Conservation (phyloP, 2,888 invertebrate species). For the Dusona sp. region DNA sequence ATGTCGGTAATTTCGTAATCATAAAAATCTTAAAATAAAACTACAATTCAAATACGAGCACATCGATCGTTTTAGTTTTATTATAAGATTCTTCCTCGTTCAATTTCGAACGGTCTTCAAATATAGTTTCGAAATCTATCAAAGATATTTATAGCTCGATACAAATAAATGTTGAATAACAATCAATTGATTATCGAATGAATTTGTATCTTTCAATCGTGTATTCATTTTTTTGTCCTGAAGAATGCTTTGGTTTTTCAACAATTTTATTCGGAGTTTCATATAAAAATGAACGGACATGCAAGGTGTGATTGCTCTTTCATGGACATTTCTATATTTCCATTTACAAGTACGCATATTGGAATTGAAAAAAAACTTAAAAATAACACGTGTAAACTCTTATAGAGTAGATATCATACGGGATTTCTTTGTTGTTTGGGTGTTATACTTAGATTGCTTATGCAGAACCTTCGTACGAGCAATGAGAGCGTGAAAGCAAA, state of each 20-base stretch:
- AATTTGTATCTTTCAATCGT: background rate
- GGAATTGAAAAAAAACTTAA: conserved; percentile 1
- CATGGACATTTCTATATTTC: conserved; percentile 26
- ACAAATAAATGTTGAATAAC: background rate
- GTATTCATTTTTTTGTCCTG: background rate
- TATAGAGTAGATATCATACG: conserved; percentile 29
- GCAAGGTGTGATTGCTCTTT: conserved; percentile 18
- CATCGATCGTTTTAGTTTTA: background rate
- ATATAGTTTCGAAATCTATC: background rate
- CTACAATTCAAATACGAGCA: background rate
- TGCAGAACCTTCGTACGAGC: conserved; percentile 79
- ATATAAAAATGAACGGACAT: background rate
- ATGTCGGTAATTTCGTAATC: background rate
- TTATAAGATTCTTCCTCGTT: background rate
- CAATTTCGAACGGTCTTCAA: background rate
- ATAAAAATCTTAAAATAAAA: background rate
- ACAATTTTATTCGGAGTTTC: background rate
- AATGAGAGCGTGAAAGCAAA: conserved; percentile 83
- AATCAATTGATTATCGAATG: background rate
- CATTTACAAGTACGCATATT: background rate
- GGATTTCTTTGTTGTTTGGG: conserved; percentile 62
- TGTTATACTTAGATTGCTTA: conserved; percentile 57
- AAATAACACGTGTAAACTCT: conserved; percentile 10
- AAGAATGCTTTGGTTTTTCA: background rate
- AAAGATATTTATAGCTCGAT: background rate